Conservation (phyloP, 2,113 vertebrate genomes). For the Oryctolagus cuniculus region mOryCun1.1 NC_091439.1:127511501-127512000, state of each 20-base stretch:
- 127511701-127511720: too few species aligned
- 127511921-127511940: background rate
- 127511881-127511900: background rate
- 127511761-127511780: background rate
- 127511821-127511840: background rate
- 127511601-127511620: too few species aligned
- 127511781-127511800: background rate
- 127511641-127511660: too few species aligned
- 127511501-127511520: too few species aligned
- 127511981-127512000: background rate
- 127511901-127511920: background rate
- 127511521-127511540: too few species aligned
- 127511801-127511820: background rate
- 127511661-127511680: too few species aligned
- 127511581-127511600: too few species aligned
- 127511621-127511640: too few species aligned
- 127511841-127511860: background rate
- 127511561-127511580: too few species aligned
- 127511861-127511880: background rate
- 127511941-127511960: background rate
- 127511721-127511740: background rate
- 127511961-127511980: background rate
- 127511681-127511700: too few species aligned
- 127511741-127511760: background rate
- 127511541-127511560: too few species aligned